Conservation (phyloP, 2,888 invertebrate genomes). For the Odontocolon sp. region DNA sequence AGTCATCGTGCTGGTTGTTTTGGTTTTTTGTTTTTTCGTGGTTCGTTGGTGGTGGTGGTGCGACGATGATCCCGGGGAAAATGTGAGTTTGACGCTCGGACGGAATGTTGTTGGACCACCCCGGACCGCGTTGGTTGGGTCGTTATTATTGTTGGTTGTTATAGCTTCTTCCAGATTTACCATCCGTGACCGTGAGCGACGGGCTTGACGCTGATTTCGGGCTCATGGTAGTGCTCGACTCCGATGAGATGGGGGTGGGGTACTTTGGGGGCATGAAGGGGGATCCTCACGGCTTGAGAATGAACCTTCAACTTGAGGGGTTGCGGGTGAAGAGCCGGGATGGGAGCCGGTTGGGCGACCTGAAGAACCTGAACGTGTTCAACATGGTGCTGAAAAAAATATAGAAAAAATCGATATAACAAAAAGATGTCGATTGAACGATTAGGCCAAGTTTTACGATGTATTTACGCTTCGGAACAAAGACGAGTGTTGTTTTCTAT, state of each 20-base stretch:
- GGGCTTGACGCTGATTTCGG: slow-evolving; percentile 82
- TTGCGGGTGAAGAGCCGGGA: slow-evolving; percentile 76
- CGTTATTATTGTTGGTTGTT: slow-evolving; percentile 45
- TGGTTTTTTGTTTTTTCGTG: neutral
- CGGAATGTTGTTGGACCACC: slow-evolving; percentile 64
- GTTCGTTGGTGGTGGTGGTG: slow-evolving; percentile 12
- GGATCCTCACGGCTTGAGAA: slow-evolving; percentile 70
- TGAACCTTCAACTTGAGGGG: slow-evolving; percentile 76
- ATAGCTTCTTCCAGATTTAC: slow-evolving; percentile 56
- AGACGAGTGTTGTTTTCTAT: too few relatives aligned
- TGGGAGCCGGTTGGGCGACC: slow-evolving; percentile 73
- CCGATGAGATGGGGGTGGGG: slow-evolving; percentile 83
- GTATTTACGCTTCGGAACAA: too few relatives aligned
- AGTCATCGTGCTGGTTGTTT: slow-evolving; percentile 38
- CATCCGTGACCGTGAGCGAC: slow-evolving; percentile 82
- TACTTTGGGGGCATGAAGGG: slow-evolving; percentile 77
- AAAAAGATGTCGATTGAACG: slow-evolving; percentile 5
- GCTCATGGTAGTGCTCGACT: slow-evolving; percentile 82
- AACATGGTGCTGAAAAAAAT: slow-evolving; percentile 59
- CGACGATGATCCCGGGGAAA: slow-evolving; percentile 26
- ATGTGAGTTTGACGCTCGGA: slow-evolving; percentile 29
- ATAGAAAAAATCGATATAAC: neutral
- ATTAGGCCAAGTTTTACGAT: neutral
- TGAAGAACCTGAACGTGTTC: slow-evolving; percentile 72
- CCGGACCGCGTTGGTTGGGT: slow-evolving; percentile 64